Base-by-base conservation (phyloP, 2,797 vertebrate species). In the Micropoecilia bifurca region DNA sequence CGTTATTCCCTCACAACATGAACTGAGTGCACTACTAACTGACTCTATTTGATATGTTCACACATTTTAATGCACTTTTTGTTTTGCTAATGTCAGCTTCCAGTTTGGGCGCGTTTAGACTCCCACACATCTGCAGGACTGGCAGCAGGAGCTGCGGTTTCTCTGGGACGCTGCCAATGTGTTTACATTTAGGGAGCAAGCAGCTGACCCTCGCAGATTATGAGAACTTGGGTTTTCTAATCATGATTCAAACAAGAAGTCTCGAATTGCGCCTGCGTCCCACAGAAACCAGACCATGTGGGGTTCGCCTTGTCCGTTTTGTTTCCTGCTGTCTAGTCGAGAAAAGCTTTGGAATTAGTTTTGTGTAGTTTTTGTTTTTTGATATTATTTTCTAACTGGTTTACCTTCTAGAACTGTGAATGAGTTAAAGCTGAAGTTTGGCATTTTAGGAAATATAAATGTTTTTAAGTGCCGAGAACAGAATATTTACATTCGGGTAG, bases 381-480 rank as follows among this genome's bases (percentile, higher is more conserved):
- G 0, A 43, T 74, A 22, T 63, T 25, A 25, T 18, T 46, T 68
- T 74, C 83, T 75, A 48, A 77, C 74, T 81, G 0, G 66, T 75
- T 89, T 71, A 76, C 82, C 88, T 86, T 92, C 57, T 86, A 85
- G 74, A 71, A 80, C 82, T 88, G 86, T 92, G 80, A 87, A 85
- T 83, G 39, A 80, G 43, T 74, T 79, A 0, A 77, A 75, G 59
- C 22, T 39, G 0, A 47, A 74, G 57, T 78, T 77, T 36, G 66
- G 83, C 33, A 43, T 77, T 80, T 80, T 55, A 73, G 71, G 18
- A 79, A 77, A 66, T 74, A 16, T 0, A 18, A 57, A 57, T 57
- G 25, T 28, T n/a, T 28, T 28, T 57, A 57, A 28, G 53, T 28
- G 53, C 53, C 8, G 25, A 57, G 53, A 57, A 57, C 53, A 57